Base-by-base conservation (phyloP, 1,140 invertebrate genomes). In the Palaemon carinicauda region DNA sequence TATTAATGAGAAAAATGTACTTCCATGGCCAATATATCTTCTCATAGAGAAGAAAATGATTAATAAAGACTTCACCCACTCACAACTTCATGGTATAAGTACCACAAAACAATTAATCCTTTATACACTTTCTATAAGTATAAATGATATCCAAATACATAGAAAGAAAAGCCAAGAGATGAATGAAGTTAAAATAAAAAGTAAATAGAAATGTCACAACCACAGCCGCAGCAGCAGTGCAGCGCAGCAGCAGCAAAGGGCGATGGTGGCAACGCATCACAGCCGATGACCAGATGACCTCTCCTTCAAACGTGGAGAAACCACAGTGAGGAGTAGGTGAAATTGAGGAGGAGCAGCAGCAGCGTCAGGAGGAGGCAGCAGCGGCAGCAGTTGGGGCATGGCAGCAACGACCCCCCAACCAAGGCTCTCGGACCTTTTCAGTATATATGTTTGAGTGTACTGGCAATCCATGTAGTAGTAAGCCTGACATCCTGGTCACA, bases 251-350 rank as follows among this genome's bases (percentile, higher is more conserved):
- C 71, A 54, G 56, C 27, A 29, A 52, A 51, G 75, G 83, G 74
- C 83, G 50, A 78, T 80, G 77, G 83, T 73, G 74, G 83, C 54
- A 65, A 86, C 77, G 21, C 77, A 80, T 86, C 83, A 86, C 83
- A 86, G 83, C 83, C 83, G 83, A 86, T 80, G 83, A 86, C 83
- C 83, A 86, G 83, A 86, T 79, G 83, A 86, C 83, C 83, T 85
- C 53, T 85, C 60, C 60, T 27, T 29, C n/a, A 69, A 24, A 21
- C n/a, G 60, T 29, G 29, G 60, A 69, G 21, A 29, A 12, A 27
- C 29, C 21, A n/a, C 12, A 29, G 60, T 24, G 60, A 29, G 19
- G 29, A 21, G 60, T 24, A 29, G 60, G 29, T 24, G 60, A 29
- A 69, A 24, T 4, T 27, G 56, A 27, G 60, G 82, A 56, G 54